phyloP scores from a whole-genome alignment of 2,888 invertebrate species.

The Agriopis leucophaearia region DNA sequence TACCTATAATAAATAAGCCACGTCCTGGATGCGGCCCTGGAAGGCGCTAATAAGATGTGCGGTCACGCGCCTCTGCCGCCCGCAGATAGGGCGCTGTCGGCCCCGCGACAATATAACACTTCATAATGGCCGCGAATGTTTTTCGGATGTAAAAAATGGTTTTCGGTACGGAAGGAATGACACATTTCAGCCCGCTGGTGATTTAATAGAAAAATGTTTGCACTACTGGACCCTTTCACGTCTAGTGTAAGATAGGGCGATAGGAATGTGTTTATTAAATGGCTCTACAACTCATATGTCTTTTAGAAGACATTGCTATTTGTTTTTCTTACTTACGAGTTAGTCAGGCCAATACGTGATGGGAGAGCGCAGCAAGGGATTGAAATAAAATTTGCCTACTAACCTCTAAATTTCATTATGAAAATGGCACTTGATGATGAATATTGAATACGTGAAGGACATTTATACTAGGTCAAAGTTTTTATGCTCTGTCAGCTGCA shows the following conservation, averaged over 20 bases:
- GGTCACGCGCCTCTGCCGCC: constrained; percentile 74
- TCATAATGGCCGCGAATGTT: constrained; percentile 51
- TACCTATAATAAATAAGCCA: constrained; percentile 6
- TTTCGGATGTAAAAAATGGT: constrained; percentile 40
- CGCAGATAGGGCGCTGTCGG: constrained; percentile 63
- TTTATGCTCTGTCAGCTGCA: too few species aligned
- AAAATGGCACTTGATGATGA: too few species aligned
- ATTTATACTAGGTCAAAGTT: too few species aligned
- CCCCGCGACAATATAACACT: constrained; percentile 54
- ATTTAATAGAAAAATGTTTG: constrained; percentile 29
- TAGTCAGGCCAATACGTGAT: too few species aligned
- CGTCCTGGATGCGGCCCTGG: constrained; percentile 30
- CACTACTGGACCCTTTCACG: constrained; percentile 10
- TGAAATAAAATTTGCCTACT: too few species aligned
- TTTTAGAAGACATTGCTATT: neutral
- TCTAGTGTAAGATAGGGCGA: constrained; percentile 9
- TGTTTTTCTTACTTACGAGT: neutral
- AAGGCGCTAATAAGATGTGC: constrained; percentile 73
- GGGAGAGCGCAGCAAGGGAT: too few species aligned
- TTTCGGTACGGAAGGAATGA: constrained; percentile 35
- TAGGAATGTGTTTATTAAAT: constrained; percentile 6
- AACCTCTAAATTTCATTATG: too few species aligned
- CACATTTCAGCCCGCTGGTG: constrained; percentile 21
- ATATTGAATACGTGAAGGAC: too few species aligned
- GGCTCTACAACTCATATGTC: neutral